Base-by-base conservation (phyloP, 1,140 invertebrate species). In the Trialeurodes vaporariorum region DNA sequence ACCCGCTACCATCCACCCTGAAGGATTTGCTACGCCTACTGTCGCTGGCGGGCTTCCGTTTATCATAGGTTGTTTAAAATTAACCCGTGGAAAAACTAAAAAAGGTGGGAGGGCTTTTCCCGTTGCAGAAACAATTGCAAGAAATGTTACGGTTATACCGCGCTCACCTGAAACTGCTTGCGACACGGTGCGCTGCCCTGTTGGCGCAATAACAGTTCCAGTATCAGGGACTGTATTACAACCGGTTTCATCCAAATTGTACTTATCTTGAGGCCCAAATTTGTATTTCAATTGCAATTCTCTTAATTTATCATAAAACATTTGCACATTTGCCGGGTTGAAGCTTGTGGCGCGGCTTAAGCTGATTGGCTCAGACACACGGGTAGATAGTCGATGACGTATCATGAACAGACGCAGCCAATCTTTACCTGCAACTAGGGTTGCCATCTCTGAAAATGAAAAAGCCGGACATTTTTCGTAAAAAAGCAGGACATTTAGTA, bases 291-390 rank as follows among this genome's bases (percentile, higher is more conserved):
- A 23, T 17, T 67, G 26, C 21, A 72, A 69, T 26, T 24, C 60
- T 65, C 69, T 68, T 34, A 74, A 71, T 68, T 76, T 74, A 25
- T 72, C 67, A 70, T 75, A 78, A 72, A 79, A 79, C 64, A 64
- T 61, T 63, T 67, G 67, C 21, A 78, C 75, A 71, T 72, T 75
- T 63, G 65, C 62, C 68, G 72, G 72, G 65, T 81, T 82, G 69
- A 82, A 82, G 17, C 71, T 74, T 23, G 71, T 76, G 27, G 75
- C 74, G 65, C 79, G 68, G 1, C 75, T 73, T 23, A 79, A 58
- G 65, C 75, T 76, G 25, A 76, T 78, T 27, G 73, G 76, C 73
- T 81, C 78, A 59, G 78, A 76, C 70, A 72, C 77, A 71, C 79
- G 66, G 13, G 79, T 61, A 27, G 75, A 74, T 49, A 80, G 65